phyloP scores from a whole-genome alignment of 1,140 invertebrate species.

The Mizuhopecten yessoensis region DNA sequence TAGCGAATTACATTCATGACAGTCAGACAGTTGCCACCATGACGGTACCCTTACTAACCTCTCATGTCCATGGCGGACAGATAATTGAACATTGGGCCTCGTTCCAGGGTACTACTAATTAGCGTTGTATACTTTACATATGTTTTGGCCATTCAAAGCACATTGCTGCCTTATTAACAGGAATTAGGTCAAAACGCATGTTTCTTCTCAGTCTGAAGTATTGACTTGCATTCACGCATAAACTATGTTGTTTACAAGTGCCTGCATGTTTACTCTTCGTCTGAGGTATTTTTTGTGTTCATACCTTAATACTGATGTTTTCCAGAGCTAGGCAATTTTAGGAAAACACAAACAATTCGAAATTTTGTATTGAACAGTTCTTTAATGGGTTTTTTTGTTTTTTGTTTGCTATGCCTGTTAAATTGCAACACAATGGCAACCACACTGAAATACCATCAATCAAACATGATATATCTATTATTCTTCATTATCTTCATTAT shows the following conservation, averaged over 20 bases:
- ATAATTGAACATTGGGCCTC: not conserved
- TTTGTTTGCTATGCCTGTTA: not conserved
- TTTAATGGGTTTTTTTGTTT: too few relatives aligned
- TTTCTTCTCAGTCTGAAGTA: too few relatives aligned
- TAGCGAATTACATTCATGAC: not conserved
- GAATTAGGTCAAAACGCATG: slow-evolving; percentile 25
- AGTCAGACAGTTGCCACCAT: not conserved
- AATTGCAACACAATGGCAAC: not conserved
- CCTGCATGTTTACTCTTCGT: not conserved
- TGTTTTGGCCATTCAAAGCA: slow-evolving; percentile 7
- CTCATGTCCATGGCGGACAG: not conserved
- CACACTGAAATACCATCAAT: too few relatives aligned
- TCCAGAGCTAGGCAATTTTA: too few relatives aligned
- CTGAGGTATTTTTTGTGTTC: too few relatives aligned
- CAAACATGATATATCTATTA: too few relatives aligned
- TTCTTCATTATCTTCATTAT: too few relatives aligned
- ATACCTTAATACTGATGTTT: too few relatives aligned
- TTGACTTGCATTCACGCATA: not conserved
- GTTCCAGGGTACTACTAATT: slow-evolving; percentile 21
- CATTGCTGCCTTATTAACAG: not conserved
- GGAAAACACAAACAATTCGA: too few relatives aligned
- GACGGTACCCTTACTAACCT: not conserved
- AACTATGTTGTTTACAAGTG: not conserved
- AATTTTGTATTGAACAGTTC: too few relatives aligned
- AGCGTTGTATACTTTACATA: not conserved